These are phyloP conservation scores for Procambarus virginalis DNA, from an alignment of 1,140 invertebrate genomes.

Conservation along the genomic window DNA sequence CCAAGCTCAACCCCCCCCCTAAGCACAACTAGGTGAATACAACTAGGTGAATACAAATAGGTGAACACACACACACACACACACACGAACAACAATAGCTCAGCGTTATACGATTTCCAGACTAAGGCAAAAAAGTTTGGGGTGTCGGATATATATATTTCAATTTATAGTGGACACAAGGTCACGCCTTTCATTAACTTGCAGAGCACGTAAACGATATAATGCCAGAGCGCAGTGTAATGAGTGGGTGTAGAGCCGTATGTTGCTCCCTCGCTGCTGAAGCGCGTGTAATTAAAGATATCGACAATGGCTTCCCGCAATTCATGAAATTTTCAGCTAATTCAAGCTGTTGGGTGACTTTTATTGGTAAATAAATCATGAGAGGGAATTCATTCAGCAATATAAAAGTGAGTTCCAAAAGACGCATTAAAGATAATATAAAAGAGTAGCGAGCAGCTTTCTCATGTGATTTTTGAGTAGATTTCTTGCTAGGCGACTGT, in stretches of 20 bases:
- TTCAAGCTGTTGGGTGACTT: background rate
- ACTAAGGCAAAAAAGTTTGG: background rate
- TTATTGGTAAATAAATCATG: background rate
- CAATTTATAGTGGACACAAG: background rate
- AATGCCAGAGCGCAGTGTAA: background rate
- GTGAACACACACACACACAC: background rate
- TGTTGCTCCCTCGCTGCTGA: background rate
- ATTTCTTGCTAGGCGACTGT: background rate
- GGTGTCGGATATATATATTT: background rate
- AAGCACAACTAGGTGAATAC: too few relatives aligned
- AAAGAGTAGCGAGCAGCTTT: background rate
- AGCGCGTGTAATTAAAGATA: background rate
- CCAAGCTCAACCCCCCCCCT: too few relatives aligned
- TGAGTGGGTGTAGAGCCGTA: background rate
- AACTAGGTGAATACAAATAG: too few relatives aligned
- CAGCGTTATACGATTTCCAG: background rate
- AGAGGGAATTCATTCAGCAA: background rate
- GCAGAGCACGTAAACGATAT: background rate
- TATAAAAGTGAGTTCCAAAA: background rate
- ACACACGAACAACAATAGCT: background rate
- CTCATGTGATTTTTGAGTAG: background rate
- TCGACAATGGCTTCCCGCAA: conserved; percentile 1
- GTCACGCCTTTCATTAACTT: background rate
- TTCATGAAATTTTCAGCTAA: background rate
- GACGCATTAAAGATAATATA: background rate